phyloP scores from a whole-genome alignment of 1,140 invertebrate genomes.

The Diachasma alloeum region DNA sequence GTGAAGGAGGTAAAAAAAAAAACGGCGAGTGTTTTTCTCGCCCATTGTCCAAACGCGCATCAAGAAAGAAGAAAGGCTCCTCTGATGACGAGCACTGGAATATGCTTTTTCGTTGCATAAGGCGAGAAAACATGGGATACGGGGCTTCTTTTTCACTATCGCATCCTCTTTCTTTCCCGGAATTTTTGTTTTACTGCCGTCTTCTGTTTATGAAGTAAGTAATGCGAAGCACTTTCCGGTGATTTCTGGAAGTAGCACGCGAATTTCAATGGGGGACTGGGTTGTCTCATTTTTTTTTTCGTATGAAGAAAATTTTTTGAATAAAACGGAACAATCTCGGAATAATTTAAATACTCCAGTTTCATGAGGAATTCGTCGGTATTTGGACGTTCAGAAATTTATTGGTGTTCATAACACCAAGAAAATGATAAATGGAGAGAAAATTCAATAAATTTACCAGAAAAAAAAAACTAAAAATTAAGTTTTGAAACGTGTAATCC shows the following conservation, averaged over 20 bases:
- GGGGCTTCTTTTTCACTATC: slow-evolving; percentile 34
- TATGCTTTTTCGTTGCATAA: slow-evolving; percentile 15
- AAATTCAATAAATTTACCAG: no score
- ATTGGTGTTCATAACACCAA: no score
- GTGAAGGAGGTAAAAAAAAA: slow-evolving; percentile 16
- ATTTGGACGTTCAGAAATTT: no score
- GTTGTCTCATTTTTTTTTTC: no score
- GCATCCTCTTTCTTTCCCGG: slow-evolving; percentile 1
- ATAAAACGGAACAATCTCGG: no score
- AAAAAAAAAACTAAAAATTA: no score
- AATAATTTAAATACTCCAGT: no score
- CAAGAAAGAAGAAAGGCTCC: slow-evolving; percentile 53
- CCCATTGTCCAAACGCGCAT: slow-evolving; percentile 51
- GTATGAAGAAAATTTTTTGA: no score
- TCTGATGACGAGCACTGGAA: slow-evolving; percentile 42
- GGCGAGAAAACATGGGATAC: slow-evolving; percentile 21
- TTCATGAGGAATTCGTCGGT: no score
- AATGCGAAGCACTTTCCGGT: slow-evolving; percentile 42
- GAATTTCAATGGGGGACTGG: no score
- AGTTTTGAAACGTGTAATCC: no score
- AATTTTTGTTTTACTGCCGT: slow-evolving; percentile 30
- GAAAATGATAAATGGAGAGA: no score
- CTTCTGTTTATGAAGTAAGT: slow-evolving; percentile 45
- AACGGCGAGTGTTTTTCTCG: slow-evolving; percentile 42
- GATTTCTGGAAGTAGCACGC: slow-evolving; percentile 58